Evolutionary conservation across 2,888 invertebrate species (phyloP).

Genomic region (Aspidiotus rigidus): DNA sequence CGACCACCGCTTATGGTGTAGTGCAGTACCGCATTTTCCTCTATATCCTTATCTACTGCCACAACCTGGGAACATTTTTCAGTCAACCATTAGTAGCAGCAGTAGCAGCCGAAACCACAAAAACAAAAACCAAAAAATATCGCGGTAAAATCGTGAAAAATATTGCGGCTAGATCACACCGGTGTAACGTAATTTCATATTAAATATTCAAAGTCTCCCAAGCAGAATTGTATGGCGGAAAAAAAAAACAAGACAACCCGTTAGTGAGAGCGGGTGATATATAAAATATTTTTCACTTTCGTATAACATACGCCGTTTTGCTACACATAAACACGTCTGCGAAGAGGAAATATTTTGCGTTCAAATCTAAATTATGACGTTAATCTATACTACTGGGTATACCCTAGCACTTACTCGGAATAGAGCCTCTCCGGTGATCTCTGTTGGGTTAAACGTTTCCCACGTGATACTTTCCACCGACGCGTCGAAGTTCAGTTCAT

Average conservation of each 20-base stretch:
- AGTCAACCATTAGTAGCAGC: background rate
- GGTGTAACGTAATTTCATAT: background rate
- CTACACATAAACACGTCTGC: too few relatives aligned
- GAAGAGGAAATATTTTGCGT: too few relatives aligned
- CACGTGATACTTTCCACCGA: slow-evolving; percentile 53
- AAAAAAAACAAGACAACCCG: too few relatives aligned
- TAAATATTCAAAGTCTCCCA: too few relatives aligned
- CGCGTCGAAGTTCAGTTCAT: slow-evolving; percentile 51
- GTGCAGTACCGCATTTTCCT: slow-evolving; percentile 69
- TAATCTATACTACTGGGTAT: too few relatives aligned
- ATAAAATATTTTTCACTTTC: too few relatives aligned
- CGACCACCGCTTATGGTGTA: slow-evolving; percentile 74
- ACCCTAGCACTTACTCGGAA: slow-evolving; percentile 53
- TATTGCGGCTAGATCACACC: slow-evolving; percentile 19
- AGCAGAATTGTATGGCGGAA: too few relatives aligned
- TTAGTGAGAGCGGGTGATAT: too few relatives aligned
- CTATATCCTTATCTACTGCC: slow-evolving; percentile 73
- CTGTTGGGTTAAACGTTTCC: slow-evolving; percentile 52
- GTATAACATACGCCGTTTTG: too few relatives aligned
- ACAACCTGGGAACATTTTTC: slow-evolving; percentile 51
- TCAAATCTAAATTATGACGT: too few relatives aligned
- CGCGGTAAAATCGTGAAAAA: slow-evolving; percentile 13
- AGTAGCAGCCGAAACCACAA: slow-evolving; percentile 8
- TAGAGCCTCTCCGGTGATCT: slow-evolving; percentile 50
- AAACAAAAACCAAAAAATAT: background rate